Percentiles rank a stretch among this genome's conserved stretches.
Conservation (phyloP, 2,888 invertebrate species). For the Blera fallax region DNA sequence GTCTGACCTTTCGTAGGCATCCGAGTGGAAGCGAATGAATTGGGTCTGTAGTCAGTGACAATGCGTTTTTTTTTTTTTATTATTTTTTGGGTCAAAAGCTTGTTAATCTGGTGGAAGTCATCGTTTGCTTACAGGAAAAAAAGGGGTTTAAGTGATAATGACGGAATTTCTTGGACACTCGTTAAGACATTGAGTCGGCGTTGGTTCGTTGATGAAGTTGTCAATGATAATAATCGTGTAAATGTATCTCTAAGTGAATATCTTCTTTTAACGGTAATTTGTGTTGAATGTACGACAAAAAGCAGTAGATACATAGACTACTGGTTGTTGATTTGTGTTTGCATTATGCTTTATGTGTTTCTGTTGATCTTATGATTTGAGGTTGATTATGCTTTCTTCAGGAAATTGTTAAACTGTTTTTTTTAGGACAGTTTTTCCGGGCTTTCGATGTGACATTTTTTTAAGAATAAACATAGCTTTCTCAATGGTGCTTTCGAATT, state of each 20-base stretch:
- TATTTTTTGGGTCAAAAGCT: slow-evolving; percentile 2
- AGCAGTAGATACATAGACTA: not conserved
- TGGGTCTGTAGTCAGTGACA: not conserved
- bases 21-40: not conserved
- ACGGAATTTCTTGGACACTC: not conserved
- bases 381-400: not conserved
- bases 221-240: not conserved
- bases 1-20: not conserved
- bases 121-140: not conserved
- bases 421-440: too few relatives aligned
- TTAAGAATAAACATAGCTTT: too few relatives aligned
- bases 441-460: too few relatives aligned
- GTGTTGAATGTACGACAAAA: not conserved
- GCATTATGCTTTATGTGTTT: not conserved
- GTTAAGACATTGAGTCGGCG: not conserved
- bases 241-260: not conserved
- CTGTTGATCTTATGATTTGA: not conserved
- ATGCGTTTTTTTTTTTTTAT: not conserved
- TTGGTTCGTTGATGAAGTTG: not conserved
- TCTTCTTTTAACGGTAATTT: not conserved
- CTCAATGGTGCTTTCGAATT: too few relatives aligned
- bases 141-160: not conserved
- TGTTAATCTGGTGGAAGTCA: not conserved
- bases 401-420: not conserved
- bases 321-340: not conserved